These are phyloP conservation scores for Magallana ariakensis DNA, from an alignment of 1,140 invertebrate genomes.

Conservation along the genomic window DNA sequence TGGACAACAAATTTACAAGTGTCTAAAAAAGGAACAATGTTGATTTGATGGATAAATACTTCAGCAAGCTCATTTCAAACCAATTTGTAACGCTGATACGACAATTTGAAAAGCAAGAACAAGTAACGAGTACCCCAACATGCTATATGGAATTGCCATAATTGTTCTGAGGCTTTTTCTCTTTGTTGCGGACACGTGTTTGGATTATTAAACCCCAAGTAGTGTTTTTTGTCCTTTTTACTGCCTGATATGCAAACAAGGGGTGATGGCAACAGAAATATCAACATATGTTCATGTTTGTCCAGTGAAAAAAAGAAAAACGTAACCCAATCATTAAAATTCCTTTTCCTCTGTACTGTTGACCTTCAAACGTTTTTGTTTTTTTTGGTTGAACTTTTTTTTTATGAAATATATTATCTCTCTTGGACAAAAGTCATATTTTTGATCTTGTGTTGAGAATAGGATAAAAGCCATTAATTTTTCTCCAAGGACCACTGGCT, in stretches of 20 bases:
- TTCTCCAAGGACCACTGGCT: not conserved
- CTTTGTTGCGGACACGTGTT: conserved; percentile 5
- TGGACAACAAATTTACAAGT: not conserved
- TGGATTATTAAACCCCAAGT: not conserved
- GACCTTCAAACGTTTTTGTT: not conserved
- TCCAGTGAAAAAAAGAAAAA: not conserved
- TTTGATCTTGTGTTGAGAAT: too few species aligned
- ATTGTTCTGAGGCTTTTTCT: conserved; percentile 16
- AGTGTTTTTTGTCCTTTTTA: conserved; percentile 33
- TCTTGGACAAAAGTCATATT: too few species aligned
- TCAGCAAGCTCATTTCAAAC: conserved; percentile 11
- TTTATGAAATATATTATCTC: too few species aligned
- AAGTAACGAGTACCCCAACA: not conserved
- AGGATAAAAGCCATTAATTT: not conserved
- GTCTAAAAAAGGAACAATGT: not conserved
- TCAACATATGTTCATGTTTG: conserved; percentile 31
- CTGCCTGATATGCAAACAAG: conserved; percentile 32
- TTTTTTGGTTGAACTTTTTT: too few species aligned
- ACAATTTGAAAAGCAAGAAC: conserved; percentile 21
- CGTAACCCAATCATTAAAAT: not conserved
- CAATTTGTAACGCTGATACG: conserved; percentile 14
- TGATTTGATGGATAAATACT: conserved; percentile 24
- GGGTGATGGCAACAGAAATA: not conserved
- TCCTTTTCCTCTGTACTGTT: not conserved
- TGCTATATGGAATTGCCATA: conserved; percentile 11